Percentiles rank a stretch among this genome's conserved stretches.
phyloP scores from a whole-genome alignment of 2,113 vertebrate species.

The Neolamprologus devosi region DNA sequence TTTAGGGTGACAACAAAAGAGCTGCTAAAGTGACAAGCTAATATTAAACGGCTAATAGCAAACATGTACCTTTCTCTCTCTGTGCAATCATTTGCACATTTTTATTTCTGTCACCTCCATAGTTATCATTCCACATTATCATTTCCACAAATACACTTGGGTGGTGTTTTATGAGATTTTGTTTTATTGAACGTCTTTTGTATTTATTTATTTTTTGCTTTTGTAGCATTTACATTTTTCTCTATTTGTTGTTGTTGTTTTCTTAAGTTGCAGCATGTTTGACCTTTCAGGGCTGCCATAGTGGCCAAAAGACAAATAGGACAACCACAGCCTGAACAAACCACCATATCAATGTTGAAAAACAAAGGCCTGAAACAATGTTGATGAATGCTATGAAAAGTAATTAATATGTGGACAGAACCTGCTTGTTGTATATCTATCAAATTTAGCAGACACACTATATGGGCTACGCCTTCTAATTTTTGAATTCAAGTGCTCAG shows the following conservation, averaged over 20 bases:
- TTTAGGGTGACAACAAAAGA: neutral
- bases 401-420: conserved; percentile 37
- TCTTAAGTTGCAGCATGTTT: neutral
- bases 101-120: neutral
- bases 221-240: neutral
- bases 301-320: neutral
- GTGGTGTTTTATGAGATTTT: neutral
- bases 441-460: neutral
- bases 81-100: neutral
- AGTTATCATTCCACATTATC: neutral
- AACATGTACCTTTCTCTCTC: neutral
- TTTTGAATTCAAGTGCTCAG: neutral
- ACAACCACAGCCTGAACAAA: conserved; percentile 43
- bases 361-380: neutral
- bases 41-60: neutral
- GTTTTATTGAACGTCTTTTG: neutral
- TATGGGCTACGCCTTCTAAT: neutral
- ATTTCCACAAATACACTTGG: neutral
- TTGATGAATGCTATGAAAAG: neutral
- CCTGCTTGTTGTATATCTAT: conserved; percentile 17
- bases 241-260: neutral
- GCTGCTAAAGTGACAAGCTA: neutral
- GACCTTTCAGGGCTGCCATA: neutral
- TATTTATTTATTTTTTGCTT: neutral
- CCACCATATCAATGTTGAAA: neutral